phyloP scores from a whole-genome alignment of 2,888 invertebrate species.

The Clanis bilineata region DNA sequence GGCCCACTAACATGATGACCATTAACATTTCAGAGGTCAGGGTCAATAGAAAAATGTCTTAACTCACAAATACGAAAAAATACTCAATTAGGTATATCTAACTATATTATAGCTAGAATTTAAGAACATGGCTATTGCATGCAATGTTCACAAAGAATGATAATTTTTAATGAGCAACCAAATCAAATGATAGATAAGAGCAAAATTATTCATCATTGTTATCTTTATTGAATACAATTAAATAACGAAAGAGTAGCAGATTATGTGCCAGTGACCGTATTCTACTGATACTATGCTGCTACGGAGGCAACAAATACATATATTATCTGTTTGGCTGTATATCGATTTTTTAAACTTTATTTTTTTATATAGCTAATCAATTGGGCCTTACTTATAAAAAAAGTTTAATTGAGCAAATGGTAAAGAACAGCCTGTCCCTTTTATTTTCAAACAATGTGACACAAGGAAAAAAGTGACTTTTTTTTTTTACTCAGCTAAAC shows the following conservation, averaged over 20 bases:
- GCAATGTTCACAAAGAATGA: neutral
- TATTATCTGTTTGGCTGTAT: neutral
- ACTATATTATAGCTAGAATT: no score
- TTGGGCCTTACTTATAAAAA: no score
- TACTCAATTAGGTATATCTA: no score
- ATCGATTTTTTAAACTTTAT: no score
- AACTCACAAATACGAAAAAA: neutral
- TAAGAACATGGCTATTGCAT: neutral
- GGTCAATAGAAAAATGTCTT: neutral
- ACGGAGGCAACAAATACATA: slow-evolving; percentile 1
- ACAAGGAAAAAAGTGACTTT: no score
- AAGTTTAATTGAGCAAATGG: no score
- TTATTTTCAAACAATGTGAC: no score
- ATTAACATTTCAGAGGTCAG: neutral
- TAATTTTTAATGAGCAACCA: neutral
- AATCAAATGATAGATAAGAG: neutral
- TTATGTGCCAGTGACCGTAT: neutral
- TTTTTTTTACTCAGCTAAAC: no score
- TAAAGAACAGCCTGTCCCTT: no score
- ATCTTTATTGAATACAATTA: neutral
- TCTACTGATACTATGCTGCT: neutral
- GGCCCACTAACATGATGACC: neutral
- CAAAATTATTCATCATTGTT: neutral
- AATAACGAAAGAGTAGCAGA: neutral
- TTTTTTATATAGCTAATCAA: no score